These are phyloP conservation scores for Alosa sapidissima DNA, from an alignment of 2,797 vertebrate genomes.

Conservation along the genomic window DNA sequence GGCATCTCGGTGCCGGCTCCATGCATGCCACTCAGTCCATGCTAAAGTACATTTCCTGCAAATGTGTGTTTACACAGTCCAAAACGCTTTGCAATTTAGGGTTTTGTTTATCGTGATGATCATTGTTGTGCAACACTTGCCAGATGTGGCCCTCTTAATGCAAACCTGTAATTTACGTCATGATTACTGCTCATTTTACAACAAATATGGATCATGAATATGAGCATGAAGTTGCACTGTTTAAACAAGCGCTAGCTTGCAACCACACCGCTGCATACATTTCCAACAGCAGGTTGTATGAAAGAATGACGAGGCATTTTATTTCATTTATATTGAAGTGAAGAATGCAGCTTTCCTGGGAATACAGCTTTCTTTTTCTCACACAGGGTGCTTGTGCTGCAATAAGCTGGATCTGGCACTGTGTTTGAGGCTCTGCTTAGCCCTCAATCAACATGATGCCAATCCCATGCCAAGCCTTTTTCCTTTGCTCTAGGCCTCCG, in stretches of 20 bases:
- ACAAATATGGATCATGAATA: neutral
- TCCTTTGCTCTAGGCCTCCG: neutral
- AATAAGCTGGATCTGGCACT: conserved; percentile 8
- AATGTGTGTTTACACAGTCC: neutral
- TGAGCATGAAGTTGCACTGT: neutral
- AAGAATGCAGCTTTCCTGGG: neutral
- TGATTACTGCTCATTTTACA: neutral
- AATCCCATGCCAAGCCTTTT: conserved; percentile 21
- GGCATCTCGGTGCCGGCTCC: neutral
- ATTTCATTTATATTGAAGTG: neutral
- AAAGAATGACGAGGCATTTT: neutral
- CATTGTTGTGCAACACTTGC: neutral
- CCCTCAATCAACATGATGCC: conserved; percentile 55
- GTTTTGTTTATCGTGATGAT: neutral
- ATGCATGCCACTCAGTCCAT: conserved; percentile 2
- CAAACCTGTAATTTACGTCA: neutral
- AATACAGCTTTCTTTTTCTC: neutral
- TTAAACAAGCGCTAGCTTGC: neutral
- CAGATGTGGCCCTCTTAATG: neutral
- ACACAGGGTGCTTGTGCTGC: neutral
- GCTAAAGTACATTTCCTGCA: conserved; percentile 14
- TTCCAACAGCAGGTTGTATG: neutral
- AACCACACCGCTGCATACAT: neutral
- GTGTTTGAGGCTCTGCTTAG: conserved; percentile 9
- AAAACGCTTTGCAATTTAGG: neutral